Percentiles rank a stretch among this genome's conserved stretches.
phyloP scores from a whole-genome alignment of 2,113 vertebrate genomes.

The Sander lucioperca region DNA sequence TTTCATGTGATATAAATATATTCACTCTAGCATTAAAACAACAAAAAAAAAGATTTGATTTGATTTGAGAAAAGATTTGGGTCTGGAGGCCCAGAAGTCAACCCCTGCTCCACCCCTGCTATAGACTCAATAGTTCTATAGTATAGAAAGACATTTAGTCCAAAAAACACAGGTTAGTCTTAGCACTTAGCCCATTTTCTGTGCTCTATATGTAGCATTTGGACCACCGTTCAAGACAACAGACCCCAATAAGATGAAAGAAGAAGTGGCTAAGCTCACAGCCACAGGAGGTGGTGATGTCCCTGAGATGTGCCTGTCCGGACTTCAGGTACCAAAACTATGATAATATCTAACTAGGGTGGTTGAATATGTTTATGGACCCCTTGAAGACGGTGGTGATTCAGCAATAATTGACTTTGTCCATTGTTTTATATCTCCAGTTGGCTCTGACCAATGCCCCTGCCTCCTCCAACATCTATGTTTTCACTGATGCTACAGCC shows the following conservation, averaged over 20 bases:
- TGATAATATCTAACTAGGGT: neutral
- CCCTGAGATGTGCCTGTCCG: slow-evolving; percentile 85
- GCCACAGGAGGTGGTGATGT: slow-evolving; percentile 51
- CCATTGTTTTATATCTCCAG: slow-evolving; percentile 57
- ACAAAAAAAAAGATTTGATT: too few relatives aligned
- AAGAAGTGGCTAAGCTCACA: slow-evolving; percentile 65
- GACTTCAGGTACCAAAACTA: slow-evolving; percentile 76
- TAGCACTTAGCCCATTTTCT: neutral
- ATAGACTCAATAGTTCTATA: too few relatives aligned
- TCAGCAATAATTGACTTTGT: neutral
- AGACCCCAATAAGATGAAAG: slow-evolving; percentile 77
- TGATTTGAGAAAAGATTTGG: too few relatives aligned
- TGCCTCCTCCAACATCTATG: slow-evolving; percentile 78
- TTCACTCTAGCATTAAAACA: too few relatives aligned
- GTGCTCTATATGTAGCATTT: slow-evolving; percentile 62
- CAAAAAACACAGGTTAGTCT: neutral
- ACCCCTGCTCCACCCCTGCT: too few relatives aligned
- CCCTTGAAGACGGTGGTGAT: neutral
- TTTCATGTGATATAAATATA: too few relatives aligned
- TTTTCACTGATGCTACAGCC: slow-evolving; percentile 82
- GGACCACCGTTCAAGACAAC: slow-evolving; percentile 79
- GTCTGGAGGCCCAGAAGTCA: too few relatives aligned
- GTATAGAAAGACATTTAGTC: neutral
- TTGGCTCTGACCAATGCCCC: slow-evolving; percentile 82
- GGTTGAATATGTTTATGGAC: neutral